Conservation (phyloP, 1,140 invertebrate genomes). For the Trachymyrmex cornetzi region DNA sequence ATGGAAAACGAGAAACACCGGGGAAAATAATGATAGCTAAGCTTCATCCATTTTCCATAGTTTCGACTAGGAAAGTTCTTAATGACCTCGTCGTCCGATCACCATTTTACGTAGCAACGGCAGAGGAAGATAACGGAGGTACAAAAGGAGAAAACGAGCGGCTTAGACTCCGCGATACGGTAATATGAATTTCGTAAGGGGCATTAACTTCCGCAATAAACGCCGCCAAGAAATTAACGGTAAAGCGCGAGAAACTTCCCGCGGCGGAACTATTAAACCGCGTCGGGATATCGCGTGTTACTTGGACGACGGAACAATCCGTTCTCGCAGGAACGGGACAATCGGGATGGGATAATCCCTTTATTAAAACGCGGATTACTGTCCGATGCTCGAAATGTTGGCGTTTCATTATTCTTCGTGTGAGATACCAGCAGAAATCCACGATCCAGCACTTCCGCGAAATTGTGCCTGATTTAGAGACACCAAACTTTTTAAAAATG, state of each 20-base stretch:
- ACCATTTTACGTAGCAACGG: neutral
- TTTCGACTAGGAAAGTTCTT: constrained; percentile 62
- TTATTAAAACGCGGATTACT: constrained; percentile 51
- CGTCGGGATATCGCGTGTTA: constrained; percentile 44
- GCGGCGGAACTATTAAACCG: constrained; percentile 58
- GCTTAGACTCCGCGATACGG: constrained; percentile 43
- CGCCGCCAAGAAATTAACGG: constrained; percentile 68
- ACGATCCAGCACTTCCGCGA: constrained; percentile 8
- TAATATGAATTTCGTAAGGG: constrained; percentile 72
- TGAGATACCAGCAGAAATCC: neutral
- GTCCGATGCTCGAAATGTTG: constrained; percentile 23
- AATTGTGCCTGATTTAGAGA: neutral
- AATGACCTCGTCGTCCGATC: constrained; percentile 53
- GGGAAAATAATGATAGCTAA: constrained; percentile 66
- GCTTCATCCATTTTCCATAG: constrained; percentile 56
- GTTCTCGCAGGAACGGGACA: constrained; percentile 9
- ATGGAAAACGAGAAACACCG: constrained; percentile 39
- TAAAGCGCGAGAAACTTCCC: constrained; percentile 57
- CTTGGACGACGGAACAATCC: constrained; percentile 7
- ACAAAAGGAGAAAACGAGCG: neutral
- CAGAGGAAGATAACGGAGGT: constrained; percentile 23
- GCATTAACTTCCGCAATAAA: constrained; percentile 69
- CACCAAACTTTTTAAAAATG: neutral
- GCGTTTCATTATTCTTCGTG: constrained; percentile 20
- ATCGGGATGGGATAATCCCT: constrained; percentile 29